Evolutionary conservation across 2,797 vertebrate species (phyloP), one percentile per base, ranked within the genome.

Genomic region (Moxostoma hubbsi): DNA sequence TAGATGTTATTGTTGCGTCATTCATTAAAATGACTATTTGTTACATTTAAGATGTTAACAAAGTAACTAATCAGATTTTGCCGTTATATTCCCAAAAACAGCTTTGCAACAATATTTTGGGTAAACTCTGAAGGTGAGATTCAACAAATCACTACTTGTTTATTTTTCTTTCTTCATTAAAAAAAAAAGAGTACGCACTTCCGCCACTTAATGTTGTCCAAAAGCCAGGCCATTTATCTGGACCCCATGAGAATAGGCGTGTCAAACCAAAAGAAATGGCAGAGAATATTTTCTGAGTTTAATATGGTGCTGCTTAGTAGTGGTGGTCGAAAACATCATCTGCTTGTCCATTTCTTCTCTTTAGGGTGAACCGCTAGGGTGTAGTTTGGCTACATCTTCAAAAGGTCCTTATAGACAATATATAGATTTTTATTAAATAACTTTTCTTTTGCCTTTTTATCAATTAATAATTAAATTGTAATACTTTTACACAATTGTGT

Each of bases 201-300:
- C 89, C 89, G 90, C 86, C 87, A n/a, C 88, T 84, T 90, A 90
- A 92, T 90, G 88, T 88, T 86, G 89, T 91, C 85, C 86, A 73
- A 85, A 88, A 86, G 91, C 88, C 89, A 91, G 88, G 84, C 88
- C 82, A 88, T 88, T 92, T 89, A 88, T 88, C 83, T 5, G 80
- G 87, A 87, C 93, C 93, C 91, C 93, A 83, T 86, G 93, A 92
- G 92, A 85, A 89, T 90, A 92, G 92, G 93, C 90, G 92, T 92
- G 92, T 90, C 85, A 85, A 85, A 83, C 89, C 87, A 81, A 88
- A 86, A 89, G 87, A 84, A 89, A 77, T 89, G 89, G 87, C 89
- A 89, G 85, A 90, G 88, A 82, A 87, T 86, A 88, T 89, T 87
- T 89, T 83, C 58, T 66, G 62, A 64, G 85, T 84, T 89, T 87